Conservation (phyloP, 2,113 vertebrate species). For the Enhydra lutris region DNA sequence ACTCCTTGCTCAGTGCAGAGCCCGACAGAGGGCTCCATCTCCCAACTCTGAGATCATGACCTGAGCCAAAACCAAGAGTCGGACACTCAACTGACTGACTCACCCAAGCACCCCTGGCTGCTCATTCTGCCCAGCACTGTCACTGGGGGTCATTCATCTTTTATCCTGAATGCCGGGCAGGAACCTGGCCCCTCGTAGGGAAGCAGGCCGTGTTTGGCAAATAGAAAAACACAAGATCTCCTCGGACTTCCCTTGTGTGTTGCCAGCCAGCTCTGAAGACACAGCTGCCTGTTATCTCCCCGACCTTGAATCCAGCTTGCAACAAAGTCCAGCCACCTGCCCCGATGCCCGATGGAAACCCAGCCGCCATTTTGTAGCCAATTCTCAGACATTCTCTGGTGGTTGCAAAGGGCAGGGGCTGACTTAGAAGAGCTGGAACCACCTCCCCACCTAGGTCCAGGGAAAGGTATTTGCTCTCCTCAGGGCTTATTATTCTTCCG, state of each 20-base stretch:
- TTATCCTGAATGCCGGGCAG: not conserved
- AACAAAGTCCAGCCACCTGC: not conserved
- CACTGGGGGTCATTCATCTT: not conserved
- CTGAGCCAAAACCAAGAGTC: not conserved
- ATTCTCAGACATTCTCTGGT: not conserved
- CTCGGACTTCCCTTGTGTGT: not conserved
- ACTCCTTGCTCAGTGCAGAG: not conserved
- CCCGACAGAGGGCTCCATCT: not conserved
- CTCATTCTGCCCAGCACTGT: rapidly evolving
- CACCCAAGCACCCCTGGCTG: not conserved
- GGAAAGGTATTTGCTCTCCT: not conserved
- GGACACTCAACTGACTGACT: not conserved
- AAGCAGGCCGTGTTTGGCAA: not conserved
- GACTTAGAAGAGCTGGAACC: rapidly evolving
- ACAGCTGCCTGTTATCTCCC: not conserved
- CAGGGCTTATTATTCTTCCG: not conserved
- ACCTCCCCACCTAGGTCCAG: not conserved
- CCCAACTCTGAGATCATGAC: not conserved
- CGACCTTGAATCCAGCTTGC: not conserved
- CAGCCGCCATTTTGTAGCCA: not conserved
- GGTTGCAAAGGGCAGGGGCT: not conserved
- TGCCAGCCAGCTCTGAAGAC: not conserved
- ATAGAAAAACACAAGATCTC: not conserved
- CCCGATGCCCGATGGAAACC: not conserved
- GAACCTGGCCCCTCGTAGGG: not conserved